Conservation (phyloP, 2,797 vertebrate genomes). For the Pitangus sulphuratus region DNA sequence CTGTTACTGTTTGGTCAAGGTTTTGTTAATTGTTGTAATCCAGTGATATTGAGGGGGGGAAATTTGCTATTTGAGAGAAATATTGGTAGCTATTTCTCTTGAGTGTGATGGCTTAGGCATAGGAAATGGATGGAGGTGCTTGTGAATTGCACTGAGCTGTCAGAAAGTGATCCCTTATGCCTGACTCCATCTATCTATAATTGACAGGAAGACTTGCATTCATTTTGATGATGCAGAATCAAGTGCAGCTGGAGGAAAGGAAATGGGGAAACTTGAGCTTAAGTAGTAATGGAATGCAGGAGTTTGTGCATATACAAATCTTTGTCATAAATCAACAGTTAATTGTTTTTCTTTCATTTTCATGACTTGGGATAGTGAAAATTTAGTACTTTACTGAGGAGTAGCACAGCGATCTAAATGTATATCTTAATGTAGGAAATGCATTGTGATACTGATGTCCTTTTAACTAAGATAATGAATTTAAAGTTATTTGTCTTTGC, state of each 20-base stretch:
- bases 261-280: not conserved
- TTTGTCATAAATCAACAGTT: not conserved
- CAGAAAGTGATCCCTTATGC: not conserved
- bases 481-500: not conserved
- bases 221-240: not conserved
- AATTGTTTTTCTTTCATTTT: not conserved
- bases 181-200: not conserved
- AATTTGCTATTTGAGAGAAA: not conserved
- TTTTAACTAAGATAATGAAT: not conserved
- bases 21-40: not conserved
- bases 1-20: not conserved
- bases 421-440: not conserved
- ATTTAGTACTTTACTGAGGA: not conserved
- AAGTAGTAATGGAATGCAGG: not conserved
- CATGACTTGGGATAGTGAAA: not conserved
- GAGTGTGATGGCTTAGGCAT: not conserved
- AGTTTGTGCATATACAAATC: not conserved
- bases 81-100: not conserved
- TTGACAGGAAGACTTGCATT: not conserved
- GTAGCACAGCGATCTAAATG: not conserved
- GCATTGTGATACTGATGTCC: not conserved
- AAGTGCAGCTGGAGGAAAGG: slow-evolving; percentile 16
- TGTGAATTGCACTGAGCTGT: not conserved
- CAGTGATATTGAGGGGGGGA: not conserved
- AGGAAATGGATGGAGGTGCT: not conserved